Evolutionary conservation across 2,888 invertebrate genomes (phyloP), one percentile per base, ranked within the genome.

Genomic region (Drosophila pseudotakahashii): DNA sequence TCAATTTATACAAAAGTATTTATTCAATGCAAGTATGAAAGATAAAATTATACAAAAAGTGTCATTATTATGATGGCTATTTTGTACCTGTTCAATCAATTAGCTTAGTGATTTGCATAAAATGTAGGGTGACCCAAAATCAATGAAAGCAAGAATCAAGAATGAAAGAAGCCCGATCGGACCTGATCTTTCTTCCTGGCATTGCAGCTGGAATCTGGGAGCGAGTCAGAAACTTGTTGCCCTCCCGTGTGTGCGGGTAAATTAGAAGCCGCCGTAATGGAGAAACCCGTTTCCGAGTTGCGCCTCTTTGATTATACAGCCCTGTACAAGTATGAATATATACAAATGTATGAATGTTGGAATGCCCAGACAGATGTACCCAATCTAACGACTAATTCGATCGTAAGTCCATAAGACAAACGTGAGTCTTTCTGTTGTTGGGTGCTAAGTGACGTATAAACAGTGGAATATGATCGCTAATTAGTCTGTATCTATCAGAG

Each of bases 371-470:
- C 59, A 47, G 68, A 44, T 58, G 42, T 48, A 45, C 7, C 11
- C 63, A 34, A 66, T 39, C 39, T 47, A n/a, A 41, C 45, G 39
- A 66, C 45, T 54, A 64, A 66, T 47, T 55, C 53, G 19, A 39
- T 64, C 47, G 48, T 19, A 16, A 13, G 34, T 45, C 44, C 44
- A 37, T 34, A 51, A 51, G 58, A 58, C 68, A 68, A 68, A 51
- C 58, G 67, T 62, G 53, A 53, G 42, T 39, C 53, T 51, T 32
- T 68, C 37, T 45, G 44, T 34, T 34, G 37, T 23, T 11, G 14
- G 53, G 69, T 81, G 84, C 60, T 84, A 81, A 81, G 77, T 73
- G 47, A 42, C 62, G 50, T 26, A 61, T 58, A 53, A 77, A 73
- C 69, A 64, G 59, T 63, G 51, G 63, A 39, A 45, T 45, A 48